Conservation (phyloP, 2,797 vertebrate species). For the Acanthurus tractus region DNA sequence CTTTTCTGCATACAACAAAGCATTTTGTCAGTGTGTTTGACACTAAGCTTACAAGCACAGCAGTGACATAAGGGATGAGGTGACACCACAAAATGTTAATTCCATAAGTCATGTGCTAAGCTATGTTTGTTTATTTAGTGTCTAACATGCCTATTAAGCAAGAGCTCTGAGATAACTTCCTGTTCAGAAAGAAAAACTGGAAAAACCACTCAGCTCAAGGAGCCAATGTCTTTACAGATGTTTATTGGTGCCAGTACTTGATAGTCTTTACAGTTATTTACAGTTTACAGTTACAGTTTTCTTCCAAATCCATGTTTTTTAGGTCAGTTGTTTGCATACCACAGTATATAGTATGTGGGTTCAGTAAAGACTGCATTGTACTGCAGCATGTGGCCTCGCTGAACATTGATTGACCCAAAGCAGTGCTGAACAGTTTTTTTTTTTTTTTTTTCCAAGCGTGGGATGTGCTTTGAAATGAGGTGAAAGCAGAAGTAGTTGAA, state of each 20-base stretch:
- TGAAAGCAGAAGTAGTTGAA: slow-evolving; percentile 61
- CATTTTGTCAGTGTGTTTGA: slow-evolving; percentile 50
- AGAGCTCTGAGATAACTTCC: slow-evolving; percentile 52
- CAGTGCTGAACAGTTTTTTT: slow-evolving; percentile 19
- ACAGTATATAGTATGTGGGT: background rate
- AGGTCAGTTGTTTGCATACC: slow-evolving; percentile 2
- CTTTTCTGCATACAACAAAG: slow-evolving; percentile 2
- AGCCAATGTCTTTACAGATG: slow-evolving; percentile 21
- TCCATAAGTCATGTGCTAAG: slow-evolving; percentile 44
- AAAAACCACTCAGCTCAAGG: slow-evolving; percentile 31
- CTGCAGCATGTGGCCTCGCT: slow-evolving; percentile 29
- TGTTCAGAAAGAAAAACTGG: slow-evolving; percentile 46
- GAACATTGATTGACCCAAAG: slow-evolving; percentile 62
- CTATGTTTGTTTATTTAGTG: slow-evolving; percentile 62
- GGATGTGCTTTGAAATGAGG: slow-evolving; percentile 55
- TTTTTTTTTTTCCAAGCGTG: slow-evolving; percentile 36
- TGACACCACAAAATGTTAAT: slow-evolving; percentile 53
- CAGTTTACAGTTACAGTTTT: background rate
- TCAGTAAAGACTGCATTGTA: background rate
- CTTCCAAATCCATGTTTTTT: slow-evolving; percentile 1
- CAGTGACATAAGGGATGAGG: slow-evolving; percentile 59
- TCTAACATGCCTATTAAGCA: slow-evolving; percentile 58
- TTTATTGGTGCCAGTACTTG: slow-evolving; percentile 1
- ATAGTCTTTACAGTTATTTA: slow-evolving; percentile 5
- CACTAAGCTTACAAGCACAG: slow-evolving; percentile 45